Conservation (phyloP, 2,113 vertebrate species). For the Peromyscus leucopus region DNA sequence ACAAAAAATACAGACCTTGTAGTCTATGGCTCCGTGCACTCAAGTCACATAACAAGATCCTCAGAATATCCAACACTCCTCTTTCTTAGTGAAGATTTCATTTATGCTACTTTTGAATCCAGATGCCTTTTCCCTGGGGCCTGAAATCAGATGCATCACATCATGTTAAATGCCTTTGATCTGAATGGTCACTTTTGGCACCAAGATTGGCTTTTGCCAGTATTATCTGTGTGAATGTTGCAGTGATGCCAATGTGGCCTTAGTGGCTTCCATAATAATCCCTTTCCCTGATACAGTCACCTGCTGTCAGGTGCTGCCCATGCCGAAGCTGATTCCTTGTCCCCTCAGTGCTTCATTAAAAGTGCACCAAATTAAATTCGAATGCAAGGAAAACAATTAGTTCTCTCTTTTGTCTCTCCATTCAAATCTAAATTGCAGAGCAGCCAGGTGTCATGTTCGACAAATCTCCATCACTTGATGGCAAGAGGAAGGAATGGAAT, state of each 20-base stretch:
- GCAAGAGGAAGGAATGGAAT: constrained; percentile 82
- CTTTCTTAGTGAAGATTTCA: constrained; percentile 21
- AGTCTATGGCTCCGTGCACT: neutral
- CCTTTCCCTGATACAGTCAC: constrained; percentile 24
- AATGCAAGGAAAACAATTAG: constrained; percentile 88
- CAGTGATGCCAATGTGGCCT: constrained; percentile 24
- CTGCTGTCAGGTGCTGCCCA: constrained; percentile 74
- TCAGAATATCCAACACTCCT: neutral
- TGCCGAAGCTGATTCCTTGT: constrained; percentile 82
- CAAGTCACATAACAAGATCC: neutral
- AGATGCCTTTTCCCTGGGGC: neutral
- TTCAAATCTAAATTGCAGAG: constrained; percentile 74
- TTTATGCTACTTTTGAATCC: neutral
- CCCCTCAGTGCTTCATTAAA: constrained; percentile 87
- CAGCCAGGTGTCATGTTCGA: constrained; percentile 87
- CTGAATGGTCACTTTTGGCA: constrained; percentile 50
- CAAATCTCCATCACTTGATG: constrained; percentile 86
- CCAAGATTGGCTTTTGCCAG: constrained; percentile 47
- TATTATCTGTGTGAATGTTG: neutral
- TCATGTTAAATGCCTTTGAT: constrained; percentile 22
- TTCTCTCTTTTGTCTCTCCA: constrained; percentile 86
- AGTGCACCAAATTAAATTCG: constrained; percentile 83
- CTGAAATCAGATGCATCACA: neutral
- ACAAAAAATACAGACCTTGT: neutral
- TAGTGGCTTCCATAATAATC: constrained; percentile 44